phyloP scores from a whole-genome alignment of 2,113 vertebrate species.

The Megatriorchis doriae region DNA sequence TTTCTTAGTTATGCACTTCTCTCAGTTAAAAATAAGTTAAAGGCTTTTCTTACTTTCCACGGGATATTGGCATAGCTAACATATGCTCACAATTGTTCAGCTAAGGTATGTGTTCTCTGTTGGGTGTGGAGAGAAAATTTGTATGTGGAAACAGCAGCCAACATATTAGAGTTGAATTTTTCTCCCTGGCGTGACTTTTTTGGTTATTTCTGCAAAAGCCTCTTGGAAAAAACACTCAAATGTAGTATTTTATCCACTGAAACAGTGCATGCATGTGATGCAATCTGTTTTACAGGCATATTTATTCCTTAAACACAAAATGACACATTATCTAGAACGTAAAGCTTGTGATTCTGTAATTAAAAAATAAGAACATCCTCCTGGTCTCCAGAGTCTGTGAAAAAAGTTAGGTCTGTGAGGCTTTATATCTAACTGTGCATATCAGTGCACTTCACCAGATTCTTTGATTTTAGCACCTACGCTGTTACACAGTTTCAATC shows the following conservation, averaged over 20 bases:
- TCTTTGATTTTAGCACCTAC: constrained; percentile 29
- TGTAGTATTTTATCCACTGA: not conserved
- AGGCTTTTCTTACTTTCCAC: constrained; percentile 46
- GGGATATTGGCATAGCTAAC: constrained; percentile 42
- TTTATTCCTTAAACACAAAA: not conserved
- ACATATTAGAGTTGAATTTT: not conserved
- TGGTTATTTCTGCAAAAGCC: not conserved
- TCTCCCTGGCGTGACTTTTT: not conserved
- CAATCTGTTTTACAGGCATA: not conserved
- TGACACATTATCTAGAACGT: not conserved
- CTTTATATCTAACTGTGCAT: not conserved
- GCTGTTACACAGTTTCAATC: not conserved
- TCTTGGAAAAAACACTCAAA: not conserved
- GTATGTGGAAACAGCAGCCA: constrained; percentile 12
- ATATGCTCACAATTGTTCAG: constrained; percentile 37
- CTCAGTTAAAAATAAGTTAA: constrained; percentile 39
- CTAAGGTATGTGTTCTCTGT: constrained; percentile 13
- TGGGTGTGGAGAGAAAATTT: constrained; percentile 43
- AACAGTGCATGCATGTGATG: not conserved
- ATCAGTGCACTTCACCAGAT: not conserved
- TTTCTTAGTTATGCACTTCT: not conserved
- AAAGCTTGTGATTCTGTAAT: not conserved
- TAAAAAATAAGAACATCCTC: not conserved
- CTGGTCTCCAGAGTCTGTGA: not conserved
- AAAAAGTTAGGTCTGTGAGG: not conserved